Percentiles rank a stretch among this genome's conserved stretches.
Evolutionary conservation across 37 sponge, comb jelly and placozoan genomes (phyloP).

Genomic region (Hormiphora californensis): DNA sequence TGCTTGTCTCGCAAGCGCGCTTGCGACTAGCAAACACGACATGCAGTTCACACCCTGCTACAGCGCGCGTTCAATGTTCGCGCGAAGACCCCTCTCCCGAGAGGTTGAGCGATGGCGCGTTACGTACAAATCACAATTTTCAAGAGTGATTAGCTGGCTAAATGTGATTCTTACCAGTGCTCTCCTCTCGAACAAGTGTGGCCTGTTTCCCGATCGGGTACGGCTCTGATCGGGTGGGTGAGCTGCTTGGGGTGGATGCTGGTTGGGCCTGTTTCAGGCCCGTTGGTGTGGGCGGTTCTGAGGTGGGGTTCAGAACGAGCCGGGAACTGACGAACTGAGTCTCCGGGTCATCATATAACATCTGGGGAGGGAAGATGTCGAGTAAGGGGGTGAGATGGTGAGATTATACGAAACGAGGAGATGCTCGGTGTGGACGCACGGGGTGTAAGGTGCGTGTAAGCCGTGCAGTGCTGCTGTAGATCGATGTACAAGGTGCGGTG

Average conservation of each 20-base stretch:
- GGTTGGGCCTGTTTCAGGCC: neutral
- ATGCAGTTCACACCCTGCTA: too few species aligned
- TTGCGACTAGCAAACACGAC: too few species aligned
- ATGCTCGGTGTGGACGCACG: neutral
- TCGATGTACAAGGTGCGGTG: too few species aligned
- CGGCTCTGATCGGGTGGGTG: too few species aligned
- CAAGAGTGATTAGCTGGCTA: too few species aligned
- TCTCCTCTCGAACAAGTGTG: slow-evolving; percentile 8
- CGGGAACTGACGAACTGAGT: slow-evolving; percentile 1
- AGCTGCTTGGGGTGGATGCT: neutral
- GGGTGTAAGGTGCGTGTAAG: neutral
- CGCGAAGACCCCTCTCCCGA: too few species aligned
- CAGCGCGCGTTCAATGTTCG: too few species aligned
- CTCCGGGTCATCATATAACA: slow-evolving; percentile 27
- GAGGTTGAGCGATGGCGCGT: too few species aligned
- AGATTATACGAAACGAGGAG: neutral
- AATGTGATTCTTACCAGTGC: too few species aligned
- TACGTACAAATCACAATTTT: too few species aligned
- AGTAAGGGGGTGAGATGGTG: neutral
- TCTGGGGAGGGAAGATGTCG: neutral
- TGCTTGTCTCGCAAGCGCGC: too few species aligned
- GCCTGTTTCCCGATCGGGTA: neutral
- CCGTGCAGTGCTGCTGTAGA: neutral
- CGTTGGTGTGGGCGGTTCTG: neutral
- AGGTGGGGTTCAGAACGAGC: slow-evolving; percentile 11